A percentile compares a stretch with the other conserved stretches of the same genome.
Conservation (phyloP, 1,140 invertebrate genomes). For the Lucilia sericata region DNA sequence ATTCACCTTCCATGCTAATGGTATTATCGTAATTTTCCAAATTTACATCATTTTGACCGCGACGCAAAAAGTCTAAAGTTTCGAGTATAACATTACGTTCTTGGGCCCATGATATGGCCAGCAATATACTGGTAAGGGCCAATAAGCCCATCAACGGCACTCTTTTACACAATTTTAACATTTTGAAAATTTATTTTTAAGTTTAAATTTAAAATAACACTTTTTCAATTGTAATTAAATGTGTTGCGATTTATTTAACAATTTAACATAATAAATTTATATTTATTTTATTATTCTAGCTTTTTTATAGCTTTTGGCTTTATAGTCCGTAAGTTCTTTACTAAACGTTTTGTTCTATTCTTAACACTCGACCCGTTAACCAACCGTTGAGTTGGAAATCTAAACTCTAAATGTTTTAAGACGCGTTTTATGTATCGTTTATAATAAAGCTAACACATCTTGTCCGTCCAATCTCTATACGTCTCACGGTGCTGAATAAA, state of each 20-base stretch:
- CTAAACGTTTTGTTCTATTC: not conserved
- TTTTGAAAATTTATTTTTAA: not conserved
- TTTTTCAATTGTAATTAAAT: not conserved
- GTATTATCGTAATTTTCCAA: constrained; percentile 65
- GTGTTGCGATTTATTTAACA: not conserved
- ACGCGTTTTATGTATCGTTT: constrained; percentile 14
- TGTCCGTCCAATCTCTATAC: not conserved
- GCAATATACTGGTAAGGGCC: not conserved
- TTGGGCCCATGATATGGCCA: constrained; percentile 48
- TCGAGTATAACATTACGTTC: constrained; percentile 61
- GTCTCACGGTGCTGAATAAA: not conserved
- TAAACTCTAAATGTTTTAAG: constrained; percentile 23
- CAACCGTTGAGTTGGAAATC: constrained; percentile 30
- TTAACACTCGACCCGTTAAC: not conserved
- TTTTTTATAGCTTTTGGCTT: not conserved
- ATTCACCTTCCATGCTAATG: constrained; percentile 62
- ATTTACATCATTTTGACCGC: constrained; percentile 56
- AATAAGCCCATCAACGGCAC: not conserved
- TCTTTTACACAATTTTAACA: constrained; percentile 28
- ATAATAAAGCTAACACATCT: constrained; percentile 1
- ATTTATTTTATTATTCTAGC: not conserved
- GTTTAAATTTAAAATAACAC: not conserved
- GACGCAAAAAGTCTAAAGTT: constrained; percentile 60
- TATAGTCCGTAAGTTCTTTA: not conserved
- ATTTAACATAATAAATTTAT: too few relatives aligned